phyloP scores from a whole-genome alignment of 2,888 invertebrate species.

The Heliconius erato region DNA sequence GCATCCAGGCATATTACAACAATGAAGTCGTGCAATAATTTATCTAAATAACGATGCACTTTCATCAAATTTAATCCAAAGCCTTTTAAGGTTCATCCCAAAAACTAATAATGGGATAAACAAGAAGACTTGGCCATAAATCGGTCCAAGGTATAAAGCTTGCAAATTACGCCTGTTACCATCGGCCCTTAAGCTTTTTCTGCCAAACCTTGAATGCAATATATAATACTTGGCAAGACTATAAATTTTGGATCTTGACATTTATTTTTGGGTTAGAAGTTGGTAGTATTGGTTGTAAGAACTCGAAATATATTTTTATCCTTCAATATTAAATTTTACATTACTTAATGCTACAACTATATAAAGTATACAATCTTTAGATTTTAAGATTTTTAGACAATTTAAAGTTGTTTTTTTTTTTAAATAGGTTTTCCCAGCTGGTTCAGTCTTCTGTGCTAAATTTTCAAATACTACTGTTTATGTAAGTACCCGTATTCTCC shows the following conservation, averaged over 20 bases:
- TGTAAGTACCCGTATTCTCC: too few relatives aligned
- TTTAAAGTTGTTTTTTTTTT: too few relatives aligned
- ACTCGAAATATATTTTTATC: background rate
- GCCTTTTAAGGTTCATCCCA: constrained; percentile 52
- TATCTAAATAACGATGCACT: constrained; percentile 39
- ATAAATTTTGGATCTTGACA: constrained; percentile 68
- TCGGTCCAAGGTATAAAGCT: constrained; percentile 62
- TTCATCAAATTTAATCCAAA: constrained; percentile 51
- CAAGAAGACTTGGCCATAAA: constrained; percentile 52
- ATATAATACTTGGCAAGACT: constrained; percentile 50
- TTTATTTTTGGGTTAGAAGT: constrained; percentile 57
- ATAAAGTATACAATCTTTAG: too few relatives aligned
- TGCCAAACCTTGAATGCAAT: constrained; percentile 65
- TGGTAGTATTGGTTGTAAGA: background rate
- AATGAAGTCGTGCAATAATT: background rate
- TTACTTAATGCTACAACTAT: background rate
- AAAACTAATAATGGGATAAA: constrained; percentile 55
- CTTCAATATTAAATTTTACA: background rate
- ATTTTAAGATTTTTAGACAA: too few relatives aligned
- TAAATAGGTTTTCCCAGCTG: too few relatives aligned
- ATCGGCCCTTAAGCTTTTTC: constrained; percentile 59
- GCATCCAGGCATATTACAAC: background rate
- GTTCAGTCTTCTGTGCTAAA: background rate
- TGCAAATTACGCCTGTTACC: constrained; percentile 66
- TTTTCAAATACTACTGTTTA: too few relatives aligned